A percentile compares a stretch with the other conserved stretches of the same genome.
Conservation (phyloP, 2,113 vertebrate genomes). For the Mesocricetus auratus region DNA sequence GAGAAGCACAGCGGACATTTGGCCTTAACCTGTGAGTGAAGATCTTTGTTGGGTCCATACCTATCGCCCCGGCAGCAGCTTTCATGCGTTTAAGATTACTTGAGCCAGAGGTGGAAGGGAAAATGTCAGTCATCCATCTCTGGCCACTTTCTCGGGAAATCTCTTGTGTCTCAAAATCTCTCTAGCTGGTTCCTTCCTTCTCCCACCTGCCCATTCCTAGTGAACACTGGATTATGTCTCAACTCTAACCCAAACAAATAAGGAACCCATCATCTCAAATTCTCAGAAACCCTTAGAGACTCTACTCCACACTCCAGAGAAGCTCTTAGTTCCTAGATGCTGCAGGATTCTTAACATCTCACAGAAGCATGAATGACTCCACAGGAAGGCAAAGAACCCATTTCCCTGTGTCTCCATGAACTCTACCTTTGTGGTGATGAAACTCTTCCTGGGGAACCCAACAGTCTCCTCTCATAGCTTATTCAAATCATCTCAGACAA, state of each 20-base stretch:
- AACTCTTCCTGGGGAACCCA: neutral
- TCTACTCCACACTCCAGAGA: neutral
- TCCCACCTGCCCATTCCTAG: neutral
- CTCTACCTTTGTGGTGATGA: neutral
- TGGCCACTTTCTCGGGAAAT: neutral
- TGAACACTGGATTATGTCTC: neutral
- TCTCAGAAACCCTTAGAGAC: neutral
- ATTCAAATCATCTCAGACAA: neutral
- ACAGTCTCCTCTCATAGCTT: neutral
- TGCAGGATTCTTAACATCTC: neutral
- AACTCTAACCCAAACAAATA: neutral
- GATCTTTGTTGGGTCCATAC: neutral
- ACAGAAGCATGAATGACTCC: neutral
- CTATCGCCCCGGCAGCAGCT: neutral
- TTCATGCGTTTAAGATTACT: neutral
- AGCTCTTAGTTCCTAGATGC: neutral
- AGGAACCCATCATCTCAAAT: neutral
- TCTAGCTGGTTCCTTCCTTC: neutral
- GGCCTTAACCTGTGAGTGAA: neutral
- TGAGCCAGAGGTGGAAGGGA: neutral
- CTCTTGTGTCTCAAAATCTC: neutral
- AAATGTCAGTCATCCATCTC: neutral
- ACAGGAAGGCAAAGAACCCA: neutral
- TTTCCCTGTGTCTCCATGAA: neutral
- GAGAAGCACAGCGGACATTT: neutral